Percentiles rank a stretch among this genome's conserved stretches.
Evolutionary conservation across 2,888 invertebrate species (phyloP).

Genomic region (Philopedon plagiatum): DNA sequence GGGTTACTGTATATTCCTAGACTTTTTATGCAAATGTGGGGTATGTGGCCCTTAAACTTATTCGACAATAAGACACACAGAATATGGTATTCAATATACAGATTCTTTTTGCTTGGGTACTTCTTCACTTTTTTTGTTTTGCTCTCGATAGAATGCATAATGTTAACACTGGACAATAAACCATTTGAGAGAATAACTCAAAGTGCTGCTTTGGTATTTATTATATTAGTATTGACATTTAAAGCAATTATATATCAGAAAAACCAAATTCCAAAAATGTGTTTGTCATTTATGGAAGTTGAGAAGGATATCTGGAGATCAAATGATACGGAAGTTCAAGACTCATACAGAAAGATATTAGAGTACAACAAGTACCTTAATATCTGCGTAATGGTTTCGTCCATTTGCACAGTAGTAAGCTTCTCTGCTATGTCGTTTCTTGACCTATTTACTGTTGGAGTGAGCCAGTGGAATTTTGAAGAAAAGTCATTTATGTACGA

Average conservation of each 20-base stretch:
- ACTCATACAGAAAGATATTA: neutral
- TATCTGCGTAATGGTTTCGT: neutral
- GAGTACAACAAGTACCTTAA: constrained; percentile 3
- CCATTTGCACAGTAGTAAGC: neutral
- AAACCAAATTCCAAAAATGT: constrained; percentile 13
- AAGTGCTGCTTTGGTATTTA: constrained; percentile 1
- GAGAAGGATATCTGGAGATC: constrained; percentile 1
- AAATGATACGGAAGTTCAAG: neutral
- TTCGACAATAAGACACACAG: neutral
- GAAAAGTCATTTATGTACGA: constrained; percentile 18
- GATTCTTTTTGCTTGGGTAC: neutral
- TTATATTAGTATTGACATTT: neutral
- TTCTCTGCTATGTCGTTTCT: neutral
- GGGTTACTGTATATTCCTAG: neutral
- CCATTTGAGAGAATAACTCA: neutral
- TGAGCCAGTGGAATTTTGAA: neutral
- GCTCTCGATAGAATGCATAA: neutral
- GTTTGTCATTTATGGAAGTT: neutral
- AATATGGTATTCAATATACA: neutral
- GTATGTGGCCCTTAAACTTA: constrained; percentile 6
- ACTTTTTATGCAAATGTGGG: constrained; percentile 4
- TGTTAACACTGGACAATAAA: neutral
- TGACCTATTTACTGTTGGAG: neutral
- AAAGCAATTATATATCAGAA: constrained; percentile 14
- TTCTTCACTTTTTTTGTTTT: neutral